These are phyloP conservation scores for Eilema griseolum DNA, from an alignment of 2,888 invertebrate genomes.

Conservation along the genomic window DNA sequence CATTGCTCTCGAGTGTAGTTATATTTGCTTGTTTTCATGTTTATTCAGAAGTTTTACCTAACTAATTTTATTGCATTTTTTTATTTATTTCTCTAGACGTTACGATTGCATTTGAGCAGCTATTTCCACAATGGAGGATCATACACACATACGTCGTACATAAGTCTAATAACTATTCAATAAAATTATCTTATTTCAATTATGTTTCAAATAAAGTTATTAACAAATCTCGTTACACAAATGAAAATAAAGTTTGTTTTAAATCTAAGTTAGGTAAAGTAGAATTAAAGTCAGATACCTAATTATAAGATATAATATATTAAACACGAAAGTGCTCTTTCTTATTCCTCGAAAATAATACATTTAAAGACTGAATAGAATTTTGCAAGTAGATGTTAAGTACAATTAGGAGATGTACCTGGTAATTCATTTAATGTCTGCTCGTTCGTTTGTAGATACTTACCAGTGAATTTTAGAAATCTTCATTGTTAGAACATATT, in stretches of 20 bases:
- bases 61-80: no score
- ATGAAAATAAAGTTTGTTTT: neutral
- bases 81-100: no score
- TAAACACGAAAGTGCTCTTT: neutral
- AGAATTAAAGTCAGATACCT: neutral
- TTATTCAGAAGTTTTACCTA: neutral
- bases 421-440: neutral
- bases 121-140: no score
- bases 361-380: neutral
- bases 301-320: slow-evolving; percentile 4
- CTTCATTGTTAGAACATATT: neutral
- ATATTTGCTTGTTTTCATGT: neutral
- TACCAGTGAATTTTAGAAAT: neutral
- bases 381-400: neutral
- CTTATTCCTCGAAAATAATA: neutral
- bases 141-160: no score
- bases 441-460: neutral
- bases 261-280: neutral
- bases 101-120: no score
- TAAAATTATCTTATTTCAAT: no score
- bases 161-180: no score
- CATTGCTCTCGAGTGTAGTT: no score
- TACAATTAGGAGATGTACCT: neutral
- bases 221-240: neutral
- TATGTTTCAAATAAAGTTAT: no score